phyloP scores from a whole-genome alignment of 2,888 invertebrate genomes.

The Abrostola triplasia region DNA sequence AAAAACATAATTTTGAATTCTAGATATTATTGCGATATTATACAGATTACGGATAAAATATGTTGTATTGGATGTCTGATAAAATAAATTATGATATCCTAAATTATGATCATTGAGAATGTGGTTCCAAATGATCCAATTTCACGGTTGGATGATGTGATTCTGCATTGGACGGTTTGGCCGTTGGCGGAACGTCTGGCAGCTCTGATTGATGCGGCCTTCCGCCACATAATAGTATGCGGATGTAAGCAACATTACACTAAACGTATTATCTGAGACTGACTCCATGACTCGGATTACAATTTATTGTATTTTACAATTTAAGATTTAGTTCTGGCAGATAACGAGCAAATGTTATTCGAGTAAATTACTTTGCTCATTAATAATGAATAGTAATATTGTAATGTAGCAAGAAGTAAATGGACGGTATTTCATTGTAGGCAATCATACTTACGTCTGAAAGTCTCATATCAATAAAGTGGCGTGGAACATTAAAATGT shows the following conservation, averaged over 20 bases:
- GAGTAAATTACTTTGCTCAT: conserved; percentile 16
- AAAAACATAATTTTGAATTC: background rate
- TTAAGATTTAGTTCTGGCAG: conserved; percentile 18
- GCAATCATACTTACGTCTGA: too few relatives aligned
- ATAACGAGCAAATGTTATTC: background rate
- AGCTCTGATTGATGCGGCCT: conserved; percentile 32
- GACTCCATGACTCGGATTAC: background rate
- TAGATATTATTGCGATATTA: background rate
- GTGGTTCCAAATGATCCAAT: conserved; percentile 38
- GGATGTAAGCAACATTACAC: conserved; percentile 43
- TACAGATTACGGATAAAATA: background rate
- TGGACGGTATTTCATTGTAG: too few relatives aligned
- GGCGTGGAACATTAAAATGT: background rate
- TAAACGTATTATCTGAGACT: conserved; percentile 23
- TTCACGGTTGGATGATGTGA: conserved; percentile 33
- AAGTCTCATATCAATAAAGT: too few relatives aligned
- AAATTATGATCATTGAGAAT: conserved; percentile 8
- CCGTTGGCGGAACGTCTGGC: conserved; percentile 24
- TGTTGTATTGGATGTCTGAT: background rate
- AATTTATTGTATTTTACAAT: background rate
- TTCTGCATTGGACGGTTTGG: conserved; percentile 17
- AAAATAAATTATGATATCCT: conserved; percentile 1
- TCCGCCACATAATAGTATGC: conserved; percentile 28
- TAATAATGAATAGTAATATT: background rate
- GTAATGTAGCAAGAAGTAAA: too few relatives aligned